phyloP scores from a whole-genome alignment of 2,888 invertebrate genomes.

The Stenodera caucasica region DNA sequence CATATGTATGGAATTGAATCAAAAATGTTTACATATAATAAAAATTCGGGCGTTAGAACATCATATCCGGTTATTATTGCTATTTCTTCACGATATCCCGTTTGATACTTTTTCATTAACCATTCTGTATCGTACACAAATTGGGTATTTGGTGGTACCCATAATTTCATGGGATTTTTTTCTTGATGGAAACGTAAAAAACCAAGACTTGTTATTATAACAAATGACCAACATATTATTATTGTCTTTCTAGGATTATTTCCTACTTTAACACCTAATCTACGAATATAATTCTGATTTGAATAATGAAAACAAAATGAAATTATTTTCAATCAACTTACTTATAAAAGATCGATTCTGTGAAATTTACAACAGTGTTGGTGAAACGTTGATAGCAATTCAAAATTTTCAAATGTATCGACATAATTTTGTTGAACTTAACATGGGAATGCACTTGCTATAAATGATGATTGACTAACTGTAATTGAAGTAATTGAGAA shows the following conservation, averaged over 20 bases:
- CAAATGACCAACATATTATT: conserved; percentile 59
- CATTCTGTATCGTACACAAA: conserved; percentile 72
- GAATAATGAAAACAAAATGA: not conserved
- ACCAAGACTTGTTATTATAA: conserved; percentile 64
- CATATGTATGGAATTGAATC: no score
- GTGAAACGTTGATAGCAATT: conserved; percentile 50
- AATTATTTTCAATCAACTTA: conserved; percentile 44
- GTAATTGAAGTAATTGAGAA: not conserved
- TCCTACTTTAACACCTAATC: conserved; percentile 66
- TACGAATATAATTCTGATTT: conserved; percentile 39
- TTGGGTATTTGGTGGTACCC: conserved; percentile 74
- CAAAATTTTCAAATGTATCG: conserved; percentile 47
- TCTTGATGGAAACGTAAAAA: conserved; percentile 69
- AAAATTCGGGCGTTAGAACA: conserved; percentile 65
- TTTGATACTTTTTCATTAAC: conserved; percentile 68
- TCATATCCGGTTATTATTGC: conserved; percentile 68
- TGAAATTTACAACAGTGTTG: conserved; percentile 44
- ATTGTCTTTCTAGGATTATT: conserved; percentile 65
- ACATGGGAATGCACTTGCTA: not conserved
- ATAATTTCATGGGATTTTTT: conserved; percentile 73
- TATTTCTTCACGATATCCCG: conserved; percentile 64
- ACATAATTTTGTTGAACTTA: not conserved
- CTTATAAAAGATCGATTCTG: conserved; percentile 51
- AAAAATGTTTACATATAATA: conserved; percentile 57
- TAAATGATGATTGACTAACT: not conserved